Base-by-base conservation (phyloP, 2,888 invertebrate genomes). In the Cremastinae sp. region DNA sequence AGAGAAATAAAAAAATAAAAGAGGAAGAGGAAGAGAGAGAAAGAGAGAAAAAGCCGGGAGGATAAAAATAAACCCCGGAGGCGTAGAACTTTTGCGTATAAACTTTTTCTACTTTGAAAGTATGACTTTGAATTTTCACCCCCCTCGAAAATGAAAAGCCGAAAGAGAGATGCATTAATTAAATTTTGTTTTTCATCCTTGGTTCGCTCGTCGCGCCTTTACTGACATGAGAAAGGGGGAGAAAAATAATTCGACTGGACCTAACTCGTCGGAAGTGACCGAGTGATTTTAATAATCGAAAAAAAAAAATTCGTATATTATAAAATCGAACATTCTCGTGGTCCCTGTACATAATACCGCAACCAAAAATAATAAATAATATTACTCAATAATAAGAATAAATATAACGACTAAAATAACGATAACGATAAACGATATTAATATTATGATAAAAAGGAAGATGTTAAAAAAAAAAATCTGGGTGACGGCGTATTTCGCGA, bases 331-430 rank as follows among this genome's bases (percentile, higher is more conserved):
- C 2, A 28, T 2, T 28, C 51, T 64, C 43, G 61, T 68, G 71
- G 71, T 64, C 75, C 62, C 75, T 75, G 71, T 66, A 72, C 16
- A 75, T 72, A 72, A 35, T 18, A 58, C 14, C 5, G 16, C 37
- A 45, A 47, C 20, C 41, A 35, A 59, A 39, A 62, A 56, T 71
- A 56, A 49, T 41, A 43, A 59, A 58, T 39, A 35, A 59, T 51
- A 51, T 18, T 20, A 43, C 39, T 12, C 28, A 22, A 45, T 5
- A 47, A 14, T 61, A 61, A 28, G 28, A 10, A 47, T 35, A 61
- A 61, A 16, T 5, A 61, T 53, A 12, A 53, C 28, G 28, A 12
- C 5, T 28, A 28, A 28, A 28, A 3, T 28, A 22, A 53, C 28
- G 45, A 61, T 10, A 9, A 45, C 18, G 12, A 59, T 22, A 59